Evolutionary conservation across 2,113 vertebrate genomes (phyloP).

Genomic region (Daubentonia madagascariensis): DNA sequence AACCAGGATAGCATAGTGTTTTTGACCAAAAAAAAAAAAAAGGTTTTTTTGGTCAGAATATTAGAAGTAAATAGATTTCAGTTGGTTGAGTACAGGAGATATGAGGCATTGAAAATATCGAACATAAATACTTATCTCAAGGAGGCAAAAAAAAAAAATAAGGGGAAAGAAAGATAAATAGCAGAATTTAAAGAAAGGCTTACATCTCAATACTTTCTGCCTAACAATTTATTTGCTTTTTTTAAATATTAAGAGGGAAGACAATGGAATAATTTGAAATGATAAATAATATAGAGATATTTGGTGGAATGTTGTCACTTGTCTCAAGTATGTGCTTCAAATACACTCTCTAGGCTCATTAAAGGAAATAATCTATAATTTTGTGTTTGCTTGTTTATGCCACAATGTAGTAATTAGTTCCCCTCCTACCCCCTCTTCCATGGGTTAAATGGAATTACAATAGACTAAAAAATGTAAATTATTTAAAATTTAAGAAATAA

Average conservation of each 20-base stretch:
- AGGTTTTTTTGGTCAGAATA: background rate
- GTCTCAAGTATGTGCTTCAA: background rate
- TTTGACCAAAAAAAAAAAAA: background rate
- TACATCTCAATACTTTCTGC: background rate
- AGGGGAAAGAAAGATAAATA: background rate
- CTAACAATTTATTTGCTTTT: background rate
- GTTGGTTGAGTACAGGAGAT: background rate
- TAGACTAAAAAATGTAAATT: background rate
- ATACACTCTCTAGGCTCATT: background rate
- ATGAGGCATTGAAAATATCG: background rate
- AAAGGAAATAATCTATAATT: background rate
- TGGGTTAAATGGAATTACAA: background rate
- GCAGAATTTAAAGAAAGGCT: background rate
- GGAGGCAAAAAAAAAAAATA: background rate
- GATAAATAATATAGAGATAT: background rate
- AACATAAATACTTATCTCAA: background rate
- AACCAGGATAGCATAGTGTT: background rate
- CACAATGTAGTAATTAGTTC: background rate
- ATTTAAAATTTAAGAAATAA: constrained; percentile 13
- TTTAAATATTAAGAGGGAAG: background rate
- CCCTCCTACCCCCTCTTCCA: background rate
- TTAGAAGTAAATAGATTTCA: background rate
- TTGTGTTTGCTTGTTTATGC: background rate
- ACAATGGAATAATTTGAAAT: background rate
- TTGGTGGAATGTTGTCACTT: background rate